Conservation (phyloP, 2,888 invertebrate species). For the Hemicrepidius hirtus region DNA sequence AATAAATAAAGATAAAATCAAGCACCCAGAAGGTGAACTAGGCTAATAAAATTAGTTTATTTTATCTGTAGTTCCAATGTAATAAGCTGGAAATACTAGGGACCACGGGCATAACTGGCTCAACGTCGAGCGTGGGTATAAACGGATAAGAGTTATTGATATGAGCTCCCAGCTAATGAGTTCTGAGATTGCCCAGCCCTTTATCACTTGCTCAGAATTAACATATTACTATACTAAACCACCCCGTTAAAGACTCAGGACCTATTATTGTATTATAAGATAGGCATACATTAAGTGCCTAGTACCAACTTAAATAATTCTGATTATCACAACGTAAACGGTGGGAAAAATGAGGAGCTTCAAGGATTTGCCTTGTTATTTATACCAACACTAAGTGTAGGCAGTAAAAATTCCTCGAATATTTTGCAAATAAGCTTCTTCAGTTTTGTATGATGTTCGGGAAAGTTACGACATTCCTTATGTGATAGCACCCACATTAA, state of each 20-base stretch:
- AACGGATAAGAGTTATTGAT: conserved; percentile 55
- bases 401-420: no score
- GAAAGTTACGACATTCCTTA: no score
- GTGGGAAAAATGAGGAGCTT: no score
- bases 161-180: conserved; percentile 54
- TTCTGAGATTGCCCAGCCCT: conserved; percentile 51
- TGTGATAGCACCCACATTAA: no score
- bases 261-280: conserved; percentile 37
- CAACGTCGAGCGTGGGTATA: conserved; percentile 45
- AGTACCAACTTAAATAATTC: conserved; percentile 21
- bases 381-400: no score
- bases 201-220: conserved; percentile 41
- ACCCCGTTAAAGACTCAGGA: conserved; percentile 28
- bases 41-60: conserved; percentile 55
- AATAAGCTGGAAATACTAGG: conserved; percentile 40
- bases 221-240: conserved; percentile 35
- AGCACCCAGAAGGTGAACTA: conserved; percentile 42
- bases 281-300: conserved; percentile 26
- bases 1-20: conserved; percentile 51
- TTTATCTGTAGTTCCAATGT: conserved; percentile 51
- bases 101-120: conserved; percentile 49
- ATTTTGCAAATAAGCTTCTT: no score
- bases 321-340: neutral
- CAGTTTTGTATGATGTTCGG: no score
- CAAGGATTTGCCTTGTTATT: no score